These are phyloP conservation scores for Mastigias papua DNA, from an alignment of 30 jellyfish, hydroid and myxozoan genomes.

Conservation along the genomic window DNA sequence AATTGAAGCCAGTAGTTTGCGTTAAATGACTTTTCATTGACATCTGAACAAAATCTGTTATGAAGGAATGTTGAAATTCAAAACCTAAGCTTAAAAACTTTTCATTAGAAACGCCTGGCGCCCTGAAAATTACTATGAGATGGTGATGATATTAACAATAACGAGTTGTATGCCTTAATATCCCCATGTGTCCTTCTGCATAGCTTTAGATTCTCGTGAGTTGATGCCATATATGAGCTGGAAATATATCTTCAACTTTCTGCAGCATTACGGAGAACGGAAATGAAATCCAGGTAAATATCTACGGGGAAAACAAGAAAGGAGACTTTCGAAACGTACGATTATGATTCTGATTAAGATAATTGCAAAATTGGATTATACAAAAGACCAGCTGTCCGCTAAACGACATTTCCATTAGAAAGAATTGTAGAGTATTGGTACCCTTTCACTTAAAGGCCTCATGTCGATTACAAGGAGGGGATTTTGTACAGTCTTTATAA, in stretches of 20 bases:
- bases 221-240: conserved; percentile 92
- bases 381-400: too few species aligned
- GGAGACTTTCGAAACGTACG: background rate
- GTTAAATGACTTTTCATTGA: background rate
- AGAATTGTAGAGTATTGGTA: too few species aligned
- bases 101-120: conserved; percentile 20
- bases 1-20: background rate
- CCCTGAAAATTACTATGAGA: background rate
- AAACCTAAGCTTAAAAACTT: conserved; percentile 13
- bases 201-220: conserved; percentile 54
- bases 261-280: conserved; percentile 86
- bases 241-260: conserved; percentile 87
- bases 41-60: background rate
- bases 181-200: background rate
- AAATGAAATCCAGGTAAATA: conserved; percentile 80
- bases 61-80: background rate
- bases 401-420: too few species aligned
- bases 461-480: too few species aligned
- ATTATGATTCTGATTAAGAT: too few species aligned
- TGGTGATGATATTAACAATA: background rate
- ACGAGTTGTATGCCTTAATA: background rate
- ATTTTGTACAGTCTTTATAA: too few species aligned
- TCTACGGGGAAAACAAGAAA: conserved; percentile 39
- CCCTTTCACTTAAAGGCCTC: too few species aligned
- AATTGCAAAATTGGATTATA: too few species aligned